phyloP scores from a whole-genome alignment of 2,113 vertebrate genomes.

The Leptobrachium leishanense region DNA sequence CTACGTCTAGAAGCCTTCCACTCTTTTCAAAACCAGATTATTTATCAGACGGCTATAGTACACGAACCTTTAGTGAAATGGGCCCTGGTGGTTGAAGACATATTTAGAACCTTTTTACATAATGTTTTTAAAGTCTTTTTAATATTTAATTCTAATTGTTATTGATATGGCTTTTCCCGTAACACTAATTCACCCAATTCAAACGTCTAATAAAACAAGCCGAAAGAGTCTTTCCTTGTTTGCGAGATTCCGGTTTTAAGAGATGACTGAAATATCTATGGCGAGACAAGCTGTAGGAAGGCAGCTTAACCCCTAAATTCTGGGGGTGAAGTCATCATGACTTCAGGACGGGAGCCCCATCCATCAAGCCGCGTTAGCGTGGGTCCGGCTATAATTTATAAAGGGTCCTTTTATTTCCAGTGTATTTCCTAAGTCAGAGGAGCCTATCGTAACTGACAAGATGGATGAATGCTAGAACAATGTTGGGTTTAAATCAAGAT shows the following conservation, averaged over 20 bases:
- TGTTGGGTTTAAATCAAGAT: conserved; percentile 20
- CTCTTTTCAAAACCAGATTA: not conserved
- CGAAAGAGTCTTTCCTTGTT: not conserved
- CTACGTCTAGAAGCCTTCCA: not conserved
- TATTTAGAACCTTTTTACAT: conserved; percentile 38
- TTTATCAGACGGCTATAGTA: conserved; percentile 2
- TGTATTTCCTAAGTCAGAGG: not conserved
- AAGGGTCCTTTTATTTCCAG: conserved; percentile 14
- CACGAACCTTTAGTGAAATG: conserved; percentile 2
- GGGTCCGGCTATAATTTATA: not conserved
- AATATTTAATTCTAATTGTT: conserved; percentile 50
- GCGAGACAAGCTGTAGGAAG: not conserved
- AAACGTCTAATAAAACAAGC: conserved; percentile 13
- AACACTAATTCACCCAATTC: conserved; percentile 36
- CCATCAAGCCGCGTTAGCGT: conserved; percentile 8
- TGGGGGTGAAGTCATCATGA: not conserved
- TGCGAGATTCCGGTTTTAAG: conserved; percentile 12
- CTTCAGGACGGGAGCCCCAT: not conserved
- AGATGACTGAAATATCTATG: conserved; percentile 1
- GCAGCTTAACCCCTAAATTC: conserved; percentile 3
- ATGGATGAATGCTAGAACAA: conserved; percentile 22
- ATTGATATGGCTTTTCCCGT: conserved; percentile 44
- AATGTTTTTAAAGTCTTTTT: conserved; percentile 40
- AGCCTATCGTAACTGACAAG: conserved; percentile 10
- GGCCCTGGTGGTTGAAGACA: conserved; percentile 18